Conservation (phyloP, 2,797 vertebrate genomes). For the Ceyx erithaca region DNA sequence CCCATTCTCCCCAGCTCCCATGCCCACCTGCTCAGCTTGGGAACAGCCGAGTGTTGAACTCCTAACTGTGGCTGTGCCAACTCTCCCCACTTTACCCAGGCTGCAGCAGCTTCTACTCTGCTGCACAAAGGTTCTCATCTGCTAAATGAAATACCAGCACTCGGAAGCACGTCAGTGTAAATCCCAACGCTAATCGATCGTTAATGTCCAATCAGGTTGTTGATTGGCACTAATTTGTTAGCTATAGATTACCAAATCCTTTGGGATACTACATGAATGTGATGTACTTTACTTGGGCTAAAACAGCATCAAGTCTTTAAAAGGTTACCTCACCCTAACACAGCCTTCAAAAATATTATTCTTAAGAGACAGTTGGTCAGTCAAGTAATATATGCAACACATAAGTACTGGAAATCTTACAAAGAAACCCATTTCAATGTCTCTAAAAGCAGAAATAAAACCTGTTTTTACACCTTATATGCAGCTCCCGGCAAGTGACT, state of each 20-base stretch:
- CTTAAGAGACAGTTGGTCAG: neutral
- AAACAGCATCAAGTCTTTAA: neutral
- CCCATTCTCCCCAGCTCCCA: too few species aligned
- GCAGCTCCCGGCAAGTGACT: neutral
- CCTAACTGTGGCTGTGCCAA: neutral
- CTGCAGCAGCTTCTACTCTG: neutral
- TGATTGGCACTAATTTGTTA: conserved; percentile 17
- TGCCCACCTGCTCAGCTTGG: neutral
- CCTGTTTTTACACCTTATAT: neutral
- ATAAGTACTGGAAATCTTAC: neutral
- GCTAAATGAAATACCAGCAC: neutral
- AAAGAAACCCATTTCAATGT: neutral
- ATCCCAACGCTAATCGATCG: neutral
- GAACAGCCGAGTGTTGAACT: neutral
- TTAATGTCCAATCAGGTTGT: neutral
- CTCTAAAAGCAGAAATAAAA: neutral
- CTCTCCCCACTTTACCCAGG: neutral
- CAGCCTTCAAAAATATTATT: neutral
- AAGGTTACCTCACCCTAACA: neutral
- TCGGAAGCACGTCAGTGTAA: neutral
- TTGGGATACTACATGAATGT: neutral
- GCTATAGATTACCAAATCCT: conserved; percentile 1
- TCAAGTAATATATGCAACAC: neutral
- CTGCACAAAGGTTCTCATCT: neutral
- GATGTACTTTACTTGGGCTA: neutral